phyloP scores from a whole-genome alignment of 2,797 vertebrate species.

The Sebastes alutus region DNA sequence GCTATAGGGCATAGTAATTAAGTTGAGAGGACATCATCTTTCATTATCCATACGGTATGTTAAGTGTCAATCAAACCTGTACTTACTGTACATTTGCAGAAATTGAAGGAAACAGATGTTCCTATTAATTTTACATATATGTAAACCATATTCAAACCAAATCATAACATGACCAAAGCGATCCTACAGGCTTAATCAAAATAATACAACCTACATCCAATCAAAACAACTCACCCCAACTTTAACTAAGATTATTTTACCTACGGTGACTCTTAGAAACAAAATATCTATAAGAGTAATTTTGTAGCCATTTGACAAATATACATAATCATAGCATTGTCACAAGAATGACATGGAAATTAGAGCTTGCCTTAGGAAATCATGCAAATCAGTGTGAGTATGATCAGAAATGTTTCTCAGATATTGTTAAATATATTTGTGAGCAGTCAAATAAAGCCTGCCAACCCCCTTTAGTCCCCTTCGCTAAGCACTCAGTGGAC shows the following conservation, averaged over 20 bases:
- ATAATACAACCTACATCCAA: neutral
- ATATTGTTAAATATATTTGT: conserved; percentile 25
- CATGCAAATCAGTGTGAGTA: neutral
- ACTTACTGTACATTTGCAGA: neutral
- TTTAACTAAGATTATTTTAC: neutral
- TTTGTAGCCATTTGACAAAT: neutral
- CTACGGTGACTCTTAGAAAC: neutral
- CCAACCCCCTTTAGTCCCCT: neutral
- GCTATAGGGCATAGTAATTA: neutral
- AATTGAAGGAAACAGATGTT: neutral
- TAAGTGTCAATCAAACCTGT: neutral
- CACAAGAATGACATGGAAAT: conserved; percentile 7
- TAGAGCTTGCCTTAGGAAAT: neutral
- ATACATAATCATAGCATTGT: neutral
- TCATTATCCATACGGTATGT: neutral
- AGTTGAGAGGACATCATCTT: neutral
- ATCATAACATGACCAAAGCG: neutral
- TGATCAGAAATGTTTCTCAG: conserved; percentile 12
- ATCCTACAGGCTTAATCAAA: neutral
- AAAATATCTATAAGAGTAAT: neutral
- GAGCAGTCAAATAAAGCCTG: conserved; percentile 30
- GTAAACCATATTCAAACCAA: neutral
- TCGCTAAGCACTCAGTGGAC: conserved; percentile 11
- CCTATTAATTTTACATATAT: neutral
- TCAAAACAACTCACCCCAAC: neutral